A percentile compares a stretch with the other conserved stretches of the same genome.
phyloP scores from a whole-genome alignment of 2,113 vertebrate species.

The Argyrosomus japonicus region DNA sequence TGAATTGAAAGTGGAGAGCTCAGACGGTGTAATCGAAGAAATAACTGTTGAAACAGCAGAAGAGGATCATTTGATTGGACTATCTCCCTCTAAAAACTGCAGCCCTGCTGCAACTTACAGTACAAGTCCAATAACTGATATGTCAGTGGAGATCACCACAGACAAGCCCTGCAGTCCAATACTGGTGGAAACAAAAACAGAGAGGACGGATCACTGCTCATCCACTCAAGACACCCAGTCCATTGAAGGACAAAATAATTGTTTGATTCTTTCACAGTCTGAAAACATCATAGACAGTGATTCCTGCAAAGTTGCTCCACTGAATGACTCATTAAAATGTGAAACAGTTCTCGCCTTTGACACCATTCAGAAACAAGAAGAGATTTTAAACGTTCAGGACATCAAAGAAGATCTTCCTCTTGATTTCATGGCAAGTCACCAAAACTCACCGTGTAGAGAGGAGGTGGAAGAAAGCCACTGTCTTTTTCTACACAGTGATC shows the following conservation, averaged over 20 bases:
- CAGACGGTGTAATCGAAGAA: slow-evolving; percentile 17
- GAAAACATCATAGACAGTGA: slow-evolving; percentile 56
- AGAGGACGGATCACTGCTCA: slow-evolving; percentile 45
- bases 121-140: slow-evolving; percentile 35
- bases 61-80: slow-evolving; percentile 36
- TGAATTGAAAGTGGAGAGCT: slow-evolving; percentile 34
- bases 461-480: slow-evolving; percentile 62
- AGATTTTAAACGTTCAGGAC: slow-evolving; percentile 73
- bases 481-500: slow-evolving; percentile 44
- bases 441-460: slow-evolving; percentile 69
- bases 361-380: slow-evolving; percentile 59
- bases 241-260: slow-evolving; percentile 64
- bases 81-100: slow-evolving; percentile 20
- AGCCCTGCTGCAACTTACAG: slow-evolving; percentile 42
- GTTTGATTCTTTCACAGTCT: slow-evolving; percentile 76
- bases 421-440: slow-evolving; percentile 77
- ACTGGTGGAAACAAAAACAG: slow-evolving; percentile 58
- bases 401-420: slow-evolving; percentile 74
- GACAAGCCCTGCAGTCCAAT: slow-evolving; percentile 70
- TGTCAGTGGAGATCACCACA: slow-evolving; percentile 59
- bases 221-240: slow-evolving; percentile 46
- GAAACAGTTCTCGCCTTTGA: slow-evolving; percentile 50
- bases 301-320: slow-evolving; percentile 49
- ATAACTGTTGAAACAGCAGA: slow-evolving; percentile 37
- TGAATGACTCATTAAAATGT: slow-evolving; percentile 60